Percentiles rank a stretch among this genome's conserved stretches.
Conservation (phyloP, 2,113 vertebrate genomes). For the Polypterus bichir region DNA sequence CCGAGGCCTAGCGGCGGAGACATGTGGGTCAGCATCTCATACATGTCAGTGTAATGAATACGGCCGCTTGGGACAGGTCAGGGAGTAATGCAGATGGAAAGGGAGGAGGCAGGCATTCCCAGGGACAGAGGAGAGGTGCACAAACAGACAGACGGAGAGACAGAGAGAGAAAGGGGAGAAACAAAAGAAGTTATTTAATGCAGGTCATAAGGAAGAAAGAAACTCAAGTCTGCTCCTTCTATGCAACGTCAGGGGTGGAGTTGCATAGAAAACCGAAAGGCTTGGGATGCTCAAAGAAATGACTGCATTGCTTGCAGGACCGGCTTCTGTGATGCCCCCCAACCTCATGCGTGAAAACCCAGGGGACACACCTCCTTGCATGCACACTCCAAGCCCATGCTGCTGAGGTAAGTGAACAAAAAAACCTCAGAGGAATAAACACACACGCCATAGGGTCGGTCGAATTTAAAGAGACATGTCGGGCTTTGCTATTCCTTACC, state of each 20-base stretch:
- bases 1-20: conserved; percentile 98
- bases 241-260: conserved; percentile 34
- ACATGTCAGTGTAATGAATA: conserved; percentile 99
- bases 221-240: conserved; percentile 42
- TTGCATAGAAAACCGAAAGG: conserved; percentile 47
- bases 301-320: conserved; percentile 20
- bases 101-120: conserved; percentile 26
- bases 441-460: too few species aligned
- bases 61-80: conserved; percentile 70
- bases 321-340: conserved; percentile 27
- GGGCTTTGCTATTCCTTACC: too few species aligned
- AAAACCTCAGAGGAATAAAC: too few species aligned
- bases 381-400: background rate
- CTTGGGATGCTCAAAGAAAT: conserved; percentile 39
- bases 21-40: conserved; percentile 99
- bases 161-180: conserved; percentile 33
- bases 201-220: conserved; percentile 34
- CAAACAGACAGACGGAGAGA: conserved; percentile 30
- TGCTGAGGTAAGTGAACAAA: too few species aligned
- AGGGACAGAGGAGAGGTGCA: conserved; percentile 16
- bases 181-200: conserved; percentile 69
- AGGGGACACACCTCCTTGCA: background rate
- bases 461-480: too few species aligned
- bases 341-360: conserved; percentile 1
- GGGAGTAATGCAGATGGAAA: conserved; percentile 45